A percentile compares a stretch with the other conserved stretches of the same genome.
Conservation (phyloP, 2,113 vertebrate genomes). For the Xiphorhynchus elegans region DNA sequence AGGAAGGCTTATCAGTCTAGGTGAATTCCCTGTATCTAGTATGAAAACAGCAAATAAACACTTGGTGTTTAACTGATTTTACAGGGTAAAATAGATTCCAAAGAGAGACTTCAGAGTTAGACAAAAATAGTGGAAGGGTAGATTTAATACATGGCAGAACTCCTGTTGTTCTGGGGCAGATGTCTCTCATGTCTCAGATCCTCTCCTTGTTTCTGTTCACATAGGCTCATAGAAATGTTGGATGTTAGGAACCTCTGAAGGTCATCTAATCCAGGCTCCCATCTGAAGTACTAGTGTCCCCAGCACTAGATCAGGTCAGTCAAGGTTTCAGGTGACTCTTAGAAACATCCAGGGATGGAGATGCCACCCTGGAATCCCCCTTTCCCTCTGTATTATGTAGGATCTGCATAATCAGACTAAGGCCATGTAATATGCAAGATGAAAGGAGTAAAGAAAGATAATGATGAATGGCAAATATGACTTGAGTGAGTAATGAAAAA, state of each 20-base stretch:
- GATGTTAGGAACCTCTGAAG: background rate
- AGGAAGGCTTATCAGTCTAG: background rate
- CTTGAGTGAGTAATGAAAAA: background rate
- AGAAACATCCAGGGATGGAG: background rate
- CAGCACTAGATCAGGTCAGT: background rate
- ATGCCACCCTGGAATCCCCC: background rate
- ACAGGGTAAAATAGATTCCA: background rate
- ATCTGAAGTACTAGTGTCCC: background rate
- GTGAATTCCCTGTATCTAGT: background rate
- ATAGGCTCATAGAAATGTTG: conserved; percentile 10
- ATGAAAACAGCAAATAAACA: background rate
- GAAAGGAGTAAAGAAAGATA: background rate
- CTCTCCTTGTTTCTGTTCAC: conserved; percentile 23
- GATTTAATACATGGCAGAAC: background rate
- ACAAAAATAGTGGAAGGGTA: background rate
- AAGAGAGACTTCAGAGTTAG: background rate
- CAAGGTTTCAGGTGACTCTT: background rate
- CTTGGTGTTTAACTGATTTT: background rate
- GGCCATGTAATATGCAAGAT: background rate
- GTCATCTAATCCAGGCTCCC: background rate
- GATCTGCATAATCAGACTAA: background rate
- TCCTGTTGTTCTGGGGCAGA: background rate
- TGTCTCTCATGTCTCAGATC: background rate
- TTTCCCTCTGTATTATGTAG: background rate
- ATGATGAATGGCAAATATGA: background rate